phyloP scores from a whole-genome alignment of 2,113 vertebrate species.

The Amazona vittata region DNA sequence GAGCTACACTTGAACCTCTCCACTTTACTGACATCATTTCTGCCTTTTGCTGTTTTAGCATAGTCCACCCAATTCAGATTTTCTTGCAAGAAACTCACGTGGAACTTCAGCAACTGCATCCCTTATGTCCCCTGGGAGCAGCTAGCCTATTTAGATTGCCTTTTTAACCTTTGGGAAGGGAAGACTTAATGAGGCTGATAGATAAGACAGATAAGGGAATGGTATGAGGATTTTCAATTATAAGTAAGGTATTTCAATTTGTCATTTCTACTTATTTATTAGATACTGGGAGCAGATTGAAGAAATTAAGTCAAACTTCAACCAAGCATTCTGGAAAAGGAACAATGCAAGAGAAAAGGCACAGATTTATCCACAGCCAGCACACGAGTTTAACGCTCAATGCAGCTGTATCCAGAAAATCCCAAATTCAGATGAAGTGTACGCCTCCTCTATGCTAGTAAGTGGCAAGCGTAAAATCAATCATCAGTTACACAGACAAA shows the following conservation, averaged over 20 bases:
- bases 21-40: background rate
- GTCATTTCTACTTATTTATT: constrained; percentile 22
- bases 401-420: background rate
- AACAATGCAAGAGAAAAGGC: background rate
- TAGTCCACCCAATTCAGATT: background rate
- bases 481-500: background rate
- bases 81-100: background rate
- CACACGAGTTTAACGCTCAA: background rate
- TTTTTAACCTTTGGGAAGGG: constrained; percentile 31
- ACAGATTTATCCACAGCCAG: background rate
- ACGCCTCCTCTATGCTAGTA: background rate
- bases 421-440: background rate
- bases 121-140: background rate
- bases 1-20: background rate
- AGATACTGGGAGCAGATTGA: background rate
- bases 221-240: constrained; percentile 34
- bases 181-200: constrained; percentile 52
- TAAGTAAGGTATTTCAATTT: background rate
- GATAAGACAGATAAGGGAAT: constrained; percentile 26
- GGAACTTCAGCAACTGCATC: background rate
- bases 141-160: constrained; percentile 31
- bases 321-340: background rate
- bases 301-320: constrained; percentile 16
- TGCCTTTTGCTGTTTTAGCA: background rate
- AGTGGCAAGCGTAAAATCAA: background rate